These are phyloP conservation scores for Coleophora deauratella DNA, from an alignment of 2,888 invertebrate genomes.

Conservation along the genomic window DNA sequence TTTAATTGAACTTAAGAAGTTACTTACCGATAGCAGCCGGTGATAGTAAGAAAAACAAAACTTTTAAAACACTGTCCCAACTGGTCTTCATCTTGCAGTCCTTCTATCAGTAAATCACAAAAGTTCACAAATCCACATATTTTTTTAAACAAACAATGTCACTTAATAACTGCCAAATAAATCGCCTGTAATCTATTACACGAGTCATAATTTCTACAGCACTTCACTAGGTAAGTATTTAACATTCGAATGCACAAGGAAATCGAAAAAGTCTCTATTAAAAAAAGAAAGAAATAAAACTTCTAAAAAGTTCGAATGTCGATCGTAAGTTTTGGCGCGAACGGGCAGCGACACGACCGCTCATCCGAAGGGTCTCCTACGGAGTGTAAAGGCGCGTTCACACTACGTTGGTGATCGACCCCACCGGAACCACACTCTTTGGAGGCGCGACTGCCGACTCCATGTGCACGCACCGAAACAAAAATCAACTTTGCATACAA, in stretches of 20 bases:
- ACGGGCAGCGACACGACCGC: constrained; percentile 26
- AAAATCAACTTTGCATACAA: constrained; percentile 29
- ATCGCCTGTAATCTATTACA: constrained; percentile 3
- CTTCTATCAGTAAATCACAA: constrained; percentile 32
- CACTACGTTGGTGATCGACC: constrained; percentile 66
- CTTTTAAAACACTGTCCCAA: constrained; percentile 40
- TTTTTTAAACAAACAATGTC: constrained; percentile 2
- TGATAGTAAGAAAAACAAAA: constrained; percentile 38
- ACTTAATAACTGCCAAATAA: constrained; percentile 24
- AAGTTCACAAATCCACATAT: constrained; percentile 14
- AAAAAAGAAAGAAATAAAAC: constrained; percentile 10
- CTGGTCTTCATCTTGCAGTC: constrained; percentile 41
- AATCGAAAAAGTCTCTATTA: constrained; percentile 5
- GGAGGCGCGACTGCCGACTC: constrained; percentile 63
- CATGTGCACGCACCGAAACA: constrained; percentile 70
- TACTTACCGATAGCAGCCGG: constrained; percentile 48
- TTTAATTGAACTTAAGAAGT: constrained; percentile 11
- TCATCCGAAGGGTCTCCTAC: constrained; percentile 37
- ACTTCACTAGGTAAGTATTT: constrained; percentile 22
- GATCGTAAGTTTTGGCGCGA: constrained; percentile 40
- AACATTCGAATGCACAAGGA: constrained; percentile 8
- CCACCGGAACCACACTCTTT: constrained; percentile 74
- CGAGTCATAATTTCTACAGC: constrained; percentile 5
- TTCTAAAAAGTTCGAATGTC: neutral
- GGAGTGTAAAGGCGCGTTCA: constrained; percentile 50